These are phyloP conservation scores for Lepidocyrtoides sp. DNA, from an alignment of 2,888 invertebrate genomes.

Conservation along the genomic window DNA sequence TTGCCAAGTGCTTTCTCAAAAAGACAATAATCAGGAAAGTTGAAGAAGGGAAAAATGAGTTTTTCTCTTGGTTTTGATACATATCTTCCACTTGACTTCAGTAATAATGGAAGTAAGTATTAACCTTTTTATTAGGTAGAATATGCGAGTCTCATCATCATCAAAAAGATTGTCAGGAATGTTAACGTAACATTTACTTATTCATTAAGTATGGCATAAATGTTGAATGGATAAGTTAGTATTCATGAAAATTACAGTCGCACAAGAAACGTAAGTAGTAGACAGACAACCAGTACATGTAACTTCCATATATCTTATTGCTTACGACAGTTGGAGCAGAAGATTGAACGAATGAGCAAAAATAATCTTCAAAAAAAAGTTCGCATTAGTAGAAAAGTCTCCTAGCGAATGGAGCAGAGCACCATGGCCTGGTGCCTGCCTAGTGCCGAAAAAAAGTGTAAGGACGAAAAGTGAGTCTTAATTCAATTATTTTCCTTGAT, in stretches of 20 bases:
- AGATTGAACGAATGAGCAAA: constrained; percentile 54
- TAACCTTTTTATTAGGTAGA: constrained; percentile 54
- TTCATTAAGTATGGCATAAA: constrained; percentile 57
- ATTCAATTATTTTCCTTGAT: constrained; percentile 80
- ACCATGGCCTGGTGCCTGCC: too few species aligned
- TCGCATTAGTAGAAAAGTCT: constrained; percentile 19
- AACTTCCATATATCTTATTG: constrained; percentile 59
- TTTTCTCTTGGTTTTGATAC: not conserved
- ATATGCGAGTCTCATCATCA: constrained; percentile 22
- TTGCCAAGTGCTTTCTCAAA: not conserved
- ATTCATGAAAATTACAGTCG: constrained; percentile 63
- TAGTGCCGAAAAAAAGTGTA: constrained; percentile 20
- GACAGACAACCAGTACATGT: not conserved
- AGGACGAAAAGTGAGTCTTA: constrained; percentile 71
- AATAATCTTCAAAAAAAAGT: constrained; percentile 63
- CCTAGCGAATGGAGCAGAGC: not conserved
- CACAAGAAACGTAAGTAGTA: not conserved
- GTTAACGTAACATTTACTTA: constrained; percentile 59
- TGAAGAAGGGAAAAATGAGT: not conserved
- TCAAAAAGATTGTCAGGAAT: constrained; percentile 35
- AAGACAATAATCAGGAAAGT: constrained; percentile 10
- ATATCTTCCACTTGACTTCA: constrained; percentile 35
- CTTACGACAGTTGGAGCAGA: constrained; percentile 56
- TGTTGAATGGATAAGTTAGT: constrained; percentile 51
- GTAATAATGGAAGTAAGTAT: constrained; percentile 37